Conservation (phyloP, 2,113 vertebrate species). For the Spilogale gracilis region DNA sequence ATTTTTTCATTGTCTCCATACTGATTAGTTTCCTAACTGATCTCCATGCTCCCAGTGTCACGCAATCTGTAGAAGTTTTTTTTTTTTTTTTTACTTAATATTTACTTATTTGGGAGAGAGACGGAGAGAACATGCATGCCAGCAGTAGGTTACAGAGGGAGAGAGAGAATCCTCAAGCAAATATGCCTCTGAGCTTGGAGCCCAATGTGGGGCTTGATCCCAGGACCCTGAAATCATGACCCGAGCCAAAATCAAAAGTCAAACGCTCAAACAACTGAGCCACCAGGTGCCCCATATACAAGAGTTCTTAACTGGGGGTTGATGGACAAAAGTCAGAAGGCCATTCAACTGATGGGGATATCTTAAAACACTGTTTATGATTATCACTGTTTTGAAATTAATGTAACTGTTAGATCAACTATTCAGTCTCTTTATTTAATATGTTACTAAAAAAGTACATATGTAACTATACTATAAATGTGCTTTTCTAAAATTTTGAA, state of each 20-base stretch:
- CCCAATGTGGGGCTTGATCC: not conserved
- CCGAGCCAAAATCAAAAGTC: not conserved
- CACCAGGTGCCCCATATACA: not conserved
- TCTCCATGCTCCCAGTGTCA: not conserved
- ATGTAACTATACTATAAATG: not conserved
- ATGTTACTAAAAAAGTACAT: slow-evolving; percentile 22
- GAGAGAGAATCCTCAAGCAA: not conserved
- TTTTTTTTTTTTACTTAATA: not conserved
- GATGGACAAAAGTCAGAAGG: not conserved
- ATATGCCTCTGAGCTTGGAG: not conserved
- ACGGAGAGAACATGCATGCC: too few relatives aligned
- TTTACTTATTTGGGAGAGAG: too few relatives aligned
- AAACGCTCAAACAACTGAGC: not conserved
- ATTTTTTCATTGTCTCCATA: not conserved
- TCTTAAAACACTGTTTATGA: slow-evolving; percentile 4
- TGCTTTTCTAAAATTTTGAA: slow-evolving; percentile 20
- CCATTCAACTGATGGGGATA: not conserved
- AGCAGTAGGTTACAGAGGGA: not conserved
- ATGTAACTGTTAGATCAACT: not conserved
- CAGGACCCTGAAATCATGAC: not conserved
- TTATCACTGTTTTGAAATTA: slow-evolving; percentile 37
- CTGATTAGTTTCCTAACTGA: slow-evolving; percentile 2
- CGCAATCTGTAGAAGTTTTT: not conserved
- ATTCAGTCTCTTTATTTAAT: not conserved
- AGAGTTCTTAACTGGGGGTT: not conserved